Conservation (phyloP, 2,113 vertebrate species). For the Thinocorus orbignyianus region DNA sequence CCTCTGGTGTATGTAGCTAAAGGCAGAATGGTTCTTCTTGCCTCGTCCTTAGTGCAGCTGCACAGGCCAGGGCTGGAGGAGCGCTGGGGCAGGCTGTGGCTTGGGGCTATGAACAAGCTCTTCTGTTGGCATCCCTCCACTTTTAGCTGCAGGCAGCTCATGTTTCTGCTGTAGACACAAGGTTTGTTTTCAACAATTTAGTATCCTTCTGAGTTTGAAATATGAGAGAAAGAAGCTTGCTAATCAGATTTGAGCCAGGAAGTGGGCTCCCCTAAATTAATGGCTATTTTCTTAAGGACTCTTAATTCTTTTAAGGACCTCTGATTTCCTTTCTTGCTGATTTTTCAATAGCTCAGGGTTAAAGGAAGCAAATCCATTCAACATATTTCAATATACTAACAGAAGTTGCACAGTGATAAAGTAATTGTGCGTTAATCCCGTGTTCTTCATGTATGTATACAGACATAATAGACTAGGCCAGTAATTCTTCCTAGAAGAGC, state of each 20-base stretch:
- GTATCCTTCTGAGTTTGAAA: slow-evolving; percentile 11
- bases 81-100: background rate
- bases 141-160: background rate
- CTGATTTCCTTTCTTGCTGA: slow-evolving; percentile 4
- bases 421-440: background rate
- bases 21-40: background rate
- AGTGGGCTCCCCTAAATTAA: slow-evolving; percentile 4
- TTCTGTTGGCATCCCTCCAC: background rate
- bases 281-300: slow-evolving; percentile 28
- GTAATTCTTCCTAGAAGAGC: slow-evolving; percentile 24
- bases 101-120: background rate
- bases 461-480: background rate
- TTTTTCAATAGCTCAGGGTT: slow-evolving; percentile 8
- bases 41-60: background rate
- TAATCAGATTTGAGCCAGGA: slow-evolving; percentile 10
- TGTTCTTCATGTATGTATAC: background rate
- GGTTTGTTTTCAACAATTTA: slow-evolving; percentile 24
- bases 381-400: background rate
- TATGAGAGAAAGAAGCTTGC: background rate
- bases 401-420: background rate
- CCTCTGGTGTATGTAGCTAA: rapidly evolving
- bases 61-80: background rate
- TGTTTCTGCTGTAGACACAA: background rate
- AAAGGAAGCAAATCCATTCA: background rate
- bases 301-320: slow-evolving; percentile 15